Percentiles rank a stretch among this genome's conserved stretches.
Conservation (phyloP, 2,888 invertebrate species). For the Eilema sororculum region DNA sequence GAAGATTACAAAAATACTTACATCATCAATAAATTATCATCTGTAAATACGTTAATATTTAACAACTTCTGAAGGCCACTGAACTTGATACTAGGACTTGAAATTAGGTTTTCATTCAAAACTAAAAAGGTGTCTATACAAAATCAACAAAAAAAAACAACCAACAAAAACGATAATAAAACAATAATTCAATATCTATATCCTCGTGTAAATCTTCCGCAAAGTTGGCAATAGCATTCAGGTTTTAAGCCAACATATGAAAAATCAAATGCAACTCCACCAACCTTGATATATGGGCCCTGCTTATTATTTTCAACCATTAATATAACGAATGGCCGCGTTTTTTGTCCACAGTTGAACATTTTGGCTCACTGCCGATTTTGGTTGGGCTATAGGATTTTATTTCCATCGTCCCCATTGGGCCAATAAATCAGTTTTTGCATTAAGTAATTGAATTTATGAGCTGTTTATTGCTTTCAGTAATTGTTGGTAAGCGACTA, state of each 20-base stretch:
- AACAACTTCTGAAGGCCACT: too few relatives aligned
- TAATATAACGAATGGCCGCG: slow-evolving; percentile 79
- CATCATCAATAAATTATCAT: too few relatives aligned
- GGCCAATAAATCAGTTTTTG: slow-evolving; percentile 80
- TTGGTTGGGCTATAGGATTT: slow-evolving; percentile 70
- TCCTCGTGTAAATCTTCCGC: slow-evolving; percentile 66
- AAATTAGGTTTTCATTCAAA: neutral
- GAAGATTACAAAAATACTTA: too few relatives aligned
- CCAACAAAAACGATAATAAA: slow-evolving; percentile 48
- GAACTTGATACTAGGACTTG: too few relatives aligned
- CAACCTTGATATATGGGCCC: slow-evolving; percentile 70
- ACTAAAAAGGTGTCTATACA: neutral
- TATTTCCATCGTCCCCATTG: slow-evolving; percentile 68
- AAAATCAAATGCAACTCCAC: slow-evolving; percentile 77
- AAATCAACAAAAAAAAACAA: slow-evolving; percentile 29
- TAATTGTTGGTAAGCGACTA: slow-evolving; percentile 80
- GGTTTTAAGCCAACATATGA: slow-evolving; percentile 76
- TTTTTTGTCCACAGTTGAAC: slow-evolving; percentile 61
- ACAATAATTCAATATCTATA: slow-evolving; percentile 60
- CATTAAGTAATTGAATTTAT: slow-evolving; percentile 85
- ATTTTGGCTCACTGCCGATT: slow-evolving; percentile 79
- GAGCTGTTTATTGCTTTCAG: slow-evolving; percentile 81
- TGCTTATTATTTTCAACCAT: slow-evolving; percentile 84
- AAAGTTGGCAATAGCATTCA: slow-evolving; percentile 68
- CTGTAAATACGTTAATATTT: too few relatives aligned